Percentiles rank a stretch among this genome's conserved stretches.
These are phyloP conservation scores for Drosophila kuntzei DNA, from an alignment of 2,888 invertebrate species.

Conservation along the genomic window DNA sequence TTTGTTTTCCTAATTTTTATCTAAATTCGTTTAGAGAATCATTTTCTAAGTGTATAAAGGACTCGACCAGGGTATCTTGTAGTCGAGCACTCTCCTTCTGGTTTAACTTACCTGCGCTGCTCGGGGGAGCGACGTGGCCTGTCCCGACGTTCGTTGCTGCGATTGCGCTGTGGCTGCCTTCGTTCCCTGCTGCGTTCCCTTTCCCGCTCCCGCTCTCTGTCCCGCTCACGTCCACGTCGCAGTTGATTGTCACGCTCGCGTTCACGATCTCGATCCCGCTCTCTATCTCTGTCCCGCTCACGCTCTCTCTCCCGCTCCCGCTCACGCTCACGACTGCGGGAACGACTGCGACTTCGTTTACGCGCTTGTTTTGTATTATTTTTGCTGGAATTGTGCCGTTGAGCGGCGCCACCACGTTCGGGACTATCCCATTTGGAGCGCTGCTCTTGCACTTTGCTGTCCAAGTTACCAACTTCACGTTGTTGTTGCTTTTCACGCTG, in stretches of 20 bases:
- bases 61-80: neutral
- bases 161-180: slow-evolving; percentile 25
- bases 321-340: slow-evolving; percentile 23
- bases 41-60: neutral
- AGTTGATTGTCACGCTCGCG: slow-evolving; percentile 25
- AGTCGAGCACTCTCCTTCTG: neutral
- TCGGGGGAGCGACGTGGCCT: slow-evolving; percentile 62
- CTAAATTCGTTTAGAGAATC: too few relatives aligned
- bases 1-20: too few relatives aligned
- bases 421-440: slow-evolving; percentile 83
- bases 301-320: slow-evolving; percentile 31
- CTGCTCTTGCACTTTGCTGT: slow-evolving; percentile 55
- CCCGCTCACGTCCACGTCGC: slow-evolving; percentile 37
- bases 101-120: slow-evolving; percentile 54
- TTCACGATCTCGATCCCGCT: slow-evolving; percentile 39
- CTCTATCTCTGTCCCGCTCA: slow-evolving; percentile 31
- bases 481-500: slow-evolving; percentile 17
- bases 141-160: slow-evolving; percentile 55
- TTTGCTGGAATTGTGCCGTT: slow-evolving; percentile 32
- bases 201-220: slow-evolving; percentile 36
- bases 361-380: slow-evolving; percentile 25
- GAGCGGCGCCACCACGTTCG: slow-evolving; percentile 38
- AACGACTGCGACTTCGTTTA: slow-evolving; percentile 40
- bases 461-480: slow-evolving; percentile 13
- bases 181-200: slow-evolving; percentile 53